Conservation (phyloP, 2,113 vertebrate genomes). For the Spea bombifrons region DNA sequence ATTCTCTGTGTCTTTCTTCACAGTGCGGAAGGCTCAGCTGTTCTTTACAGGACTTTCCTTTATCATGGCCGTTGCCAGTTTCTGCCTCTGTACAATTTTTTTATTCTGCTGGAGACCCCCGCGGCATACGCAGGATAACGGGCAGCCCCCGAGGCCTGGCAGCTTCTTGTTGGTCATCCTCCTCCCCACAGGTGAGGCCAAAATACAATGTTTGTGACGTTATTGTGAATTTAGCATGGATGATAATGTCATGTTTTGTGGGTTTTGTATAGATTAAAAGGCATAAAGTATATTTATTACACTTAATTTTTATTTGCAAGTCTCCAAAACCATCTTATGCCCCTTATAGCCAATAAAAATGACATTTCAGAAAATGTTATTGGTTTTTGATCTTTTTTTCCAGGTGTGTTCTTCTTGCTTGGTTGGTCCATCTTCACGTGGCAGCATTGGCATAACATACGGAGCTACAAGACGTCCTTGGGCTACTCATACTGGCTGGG, state of each 20-base stretch:
- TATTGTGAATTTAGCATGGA: too few relatives aligned
- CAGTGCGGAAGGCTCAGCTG: constrained; percentile 62
- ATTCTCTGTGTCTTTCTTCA: constrained; percentile 17
- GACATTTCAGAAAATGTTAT: too few relatives aligned
- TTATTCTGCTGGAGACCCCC: constrained; percentile 70
- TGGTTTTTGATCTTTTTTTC: neutral
- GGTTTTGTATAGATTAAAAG: too few relatives aligned
- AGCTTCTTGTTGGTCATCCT: constrained; percentile 68
- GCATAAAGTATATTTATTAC: too few relatives aligned
- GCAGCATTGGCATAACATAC: constrained; percentile 63
- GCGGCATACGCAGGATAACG: constrained; percentile 65
- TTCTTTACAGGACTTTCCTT: constrained; percentile 66
- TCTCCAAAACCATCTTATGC: too few relatives aligned
- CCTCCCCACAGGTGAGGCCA: constrained; percentile 61
- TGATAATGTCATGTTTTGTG: too few relatives aligned
- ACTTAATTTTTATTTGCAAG: too few relatives aligned
- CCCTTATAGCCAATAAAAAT: too few relatives aligned
- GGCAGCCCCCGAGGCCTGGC: constrained; percentile 59
- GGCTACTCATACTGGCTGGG: constrained; percentile 67
- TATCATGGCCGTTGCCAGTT: constrained; percentile 65
- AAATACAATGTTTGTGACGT: too few relatives aligned
- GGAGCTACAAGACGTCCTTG: constrained; percentile 55
- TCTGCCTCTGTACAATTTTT: constrained; percentile 66
- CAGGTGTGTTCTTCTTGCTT: constrained; percentile 73
- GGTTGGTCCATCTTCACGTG: constrained; percentile 70